Evolutionary conservation across 2,113 vertebrate species (phyloP).

Genomic region (Mesitornis unicolor): DNA sequence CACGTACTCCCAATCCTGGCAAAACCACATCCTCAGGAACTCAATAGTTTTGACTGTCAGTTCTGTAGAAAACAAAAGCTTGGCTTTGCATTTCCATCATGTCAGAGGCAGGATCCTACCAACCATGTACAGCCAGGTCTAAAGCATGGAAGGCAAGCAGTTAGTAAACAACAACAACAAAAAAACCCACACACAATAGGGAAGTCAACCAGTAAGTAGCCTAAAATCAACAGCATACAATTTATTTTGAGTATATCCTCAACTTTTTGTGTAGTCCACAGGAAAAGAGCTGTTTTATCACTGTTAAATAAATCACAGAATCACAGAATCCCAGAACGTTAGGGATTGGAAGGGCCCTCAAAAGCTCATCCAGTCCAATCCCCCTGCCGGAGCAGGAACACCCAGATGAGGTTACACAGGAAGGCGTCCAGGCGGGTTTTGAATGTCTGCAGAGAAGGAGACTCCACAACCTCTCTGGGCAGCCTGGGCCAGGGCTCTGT

Average conservation of each 20-base stretch:
- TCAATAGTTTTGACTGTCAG: neutral
- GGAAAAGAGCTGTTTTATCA: neutral
- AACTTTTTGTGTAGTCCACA: neutral
- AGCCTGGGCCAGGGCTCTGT: too few species aligned
- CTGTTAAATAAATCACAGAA: neutral
- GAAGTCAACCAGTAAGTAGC: neutral
- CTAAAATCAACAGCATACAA: neutral
- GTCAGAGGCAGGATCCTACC: neutral
- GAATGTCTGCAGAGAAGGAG: too few species aligned
- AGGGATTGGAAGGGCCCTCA: too few species aligned
- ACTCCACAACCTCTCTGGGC: too few species aligned
- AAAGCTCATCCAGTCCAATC: too few species aligned
- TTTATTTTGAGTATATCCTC: neutral
- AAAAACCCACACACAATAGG: rapidly evolving
- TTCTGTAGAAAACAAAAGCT: neutral
- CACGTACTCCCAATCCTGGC: neutral
- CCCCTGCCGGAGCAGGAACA: too few species aligned
- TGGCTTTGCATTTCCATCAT: neutral
- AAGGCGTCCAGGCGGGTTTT: too few species aligned
- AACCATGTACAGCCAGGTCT: neutral
- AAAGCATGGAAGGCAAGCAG: neutral
- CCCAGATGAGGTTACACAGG: too few species aligned
- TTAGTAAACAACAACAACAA: neutral
- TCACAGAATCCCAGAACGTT: too few species aligned
- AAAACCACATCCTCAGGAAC: neutral